Conservation (phyloP, 2,113 vertebrate species). For the Oreotrochilus melanogaster region DNA sequence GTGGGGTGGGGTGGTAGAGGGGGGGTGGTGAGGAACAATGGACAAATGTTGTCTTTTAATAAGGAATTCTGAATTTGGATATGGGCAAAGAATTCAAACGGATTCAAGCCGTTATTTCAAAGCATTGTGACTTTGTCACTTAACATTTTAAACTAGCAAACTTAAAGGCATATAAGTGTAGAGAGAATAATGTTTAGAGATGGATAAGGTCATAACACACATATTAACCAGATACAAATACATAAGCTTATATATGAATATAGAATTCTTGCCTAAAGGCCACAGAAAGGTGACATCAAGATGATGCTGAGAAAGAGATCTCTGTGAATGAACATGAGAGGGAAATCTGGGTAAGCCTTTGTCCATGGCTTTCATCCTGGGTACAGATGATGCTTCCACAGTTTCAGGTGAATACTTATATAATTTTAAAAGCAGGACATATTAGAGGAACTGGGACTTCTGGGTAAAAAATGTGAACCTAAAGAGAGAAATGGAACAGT, state of each 20-base stretch:
- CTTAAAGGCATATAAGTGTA: not conserved
- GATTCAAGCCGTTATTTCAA: not conserved
- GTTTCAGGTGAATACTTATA: not conserved
- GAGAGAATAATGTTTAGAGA: not conserved
- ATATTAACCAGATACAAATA: conserved; percentile 3
- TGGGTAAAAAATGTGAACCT: not conserved
- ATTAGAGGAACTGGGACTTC: not conserved
- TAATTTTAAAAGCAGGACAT: not conserved
- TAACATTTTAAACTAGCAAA: not conserved
- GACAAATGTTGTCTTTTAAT: conserved; percentile 16
- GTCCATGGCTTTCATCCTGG: not conserved
- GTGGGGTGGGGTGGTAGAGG: not conserved
- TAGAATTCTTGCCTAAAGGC: conserved; percentile 30
- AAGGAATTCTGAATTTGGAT: not conserved
- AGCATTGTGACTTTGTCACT: not conserved
- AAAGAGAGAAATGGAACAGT: not conserved
- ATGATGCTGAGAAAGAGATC: not conserved
- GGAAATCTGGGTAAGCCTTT: not conserved
- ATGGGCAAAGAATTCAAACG: not conserved
- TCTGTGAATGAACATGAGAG: not conserved
- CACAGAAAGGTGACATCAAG: conserved; percentile 26
- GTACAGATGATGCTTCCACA: not conserved
- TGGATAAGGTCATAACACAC: conserved; percentile 21
- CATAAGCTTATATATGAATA: not conserved
- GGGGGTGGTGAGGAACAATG: not conserved